These are phyloP conservation scores for Petrocephalus zakoni DNA, from an alignment of 2,113 vertebrate genomes.

Conservation along the genomic window DNA sequence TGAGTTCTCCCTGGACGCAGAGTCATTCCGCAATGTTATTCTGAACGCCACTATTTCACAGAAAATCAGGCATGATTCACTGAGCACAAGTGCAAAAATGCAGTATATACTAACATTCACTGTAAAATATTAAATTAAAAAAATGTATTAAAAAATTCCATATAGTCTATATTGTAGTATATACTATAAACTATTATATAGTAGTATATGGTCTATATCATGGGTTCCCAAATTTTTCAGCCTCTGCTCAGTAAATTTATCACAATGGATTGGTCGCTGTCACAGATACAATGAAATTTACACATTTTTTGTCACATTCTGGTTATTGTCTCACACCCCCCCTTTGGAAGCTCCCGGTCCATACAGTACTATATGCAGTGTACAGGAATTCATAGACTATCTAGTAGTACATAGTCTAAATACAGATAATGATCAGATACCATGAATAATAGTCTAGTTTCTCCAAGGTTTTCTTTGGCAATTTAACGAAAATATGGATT, in stretches of 20 bases:
- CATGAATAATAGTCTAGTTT: background rate
- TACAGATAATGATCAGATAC: background rate
- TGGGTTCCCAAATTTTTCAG: background rate
- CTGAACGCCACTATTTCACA: background rate
- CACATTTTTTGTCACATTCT: background rate
- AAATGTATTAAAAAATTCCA: background rate
- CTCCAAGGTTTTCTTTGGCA: background rate
- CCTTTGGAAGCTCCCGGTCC: background rate
- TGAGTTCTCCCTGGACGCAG: background rate
- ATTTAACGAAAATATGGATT: background rate
- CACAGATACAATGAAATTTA: background rate
- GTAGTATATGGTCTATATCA: background rate
- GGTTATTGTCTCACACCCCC: background rate
- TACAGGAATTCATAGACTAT: background rate
- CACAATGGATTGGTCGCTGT: background rate
- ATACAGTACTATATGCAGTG: background rate
- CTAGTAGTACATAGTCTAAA: background rate
- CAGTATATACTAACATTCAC: background rate
- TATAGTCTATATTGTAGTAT: background rate
- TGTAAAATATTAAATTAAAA: background rate
- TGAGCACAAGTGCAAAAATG: background rate
- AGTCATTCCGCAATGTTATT: background rate
- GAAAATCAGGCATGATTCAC: background rate
- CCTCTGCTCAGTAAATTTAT: background rate
- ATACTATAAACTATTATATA: background rate